These are phyloP conservation scores for Pangasius larnaudii DNA, from an alignment of 2,797 vertebrate species.

Conservation along the genomic window DNA sequence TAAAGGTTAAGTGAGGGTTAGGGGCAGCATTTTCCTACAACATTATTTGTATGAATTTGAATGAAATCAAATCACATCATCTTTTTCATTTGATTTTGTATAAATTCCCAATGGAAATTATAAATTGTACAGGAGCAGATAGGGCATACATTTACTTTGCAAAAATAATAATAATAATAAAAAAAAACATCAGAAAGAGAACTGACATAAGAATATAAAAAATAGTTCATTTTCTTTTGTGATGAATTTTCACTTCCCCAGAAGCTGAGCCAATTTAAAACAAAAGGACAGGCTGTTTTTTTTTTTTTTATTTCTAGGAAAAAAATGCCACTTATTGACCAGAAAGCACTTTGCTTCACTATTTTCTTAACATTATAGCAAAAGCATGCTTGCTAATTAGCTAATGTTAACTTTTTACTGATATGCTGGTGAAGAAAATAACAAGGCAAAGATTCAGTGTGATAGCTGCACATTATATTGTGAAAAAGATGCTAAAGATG, in stretches of 20 bases:
- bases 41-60: background rate
- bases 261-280: background rate
- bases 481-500: background rate
- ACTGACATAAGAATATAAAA: background rate
- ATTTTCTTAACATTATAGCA: background rate
- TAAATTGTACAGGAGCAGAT: no score
- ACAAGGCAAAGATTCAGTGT: background rate
- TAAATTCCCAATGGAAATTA: background rate
- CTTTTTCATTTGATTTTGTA: background rate
- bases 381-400: background rate
- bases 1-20: background rate
- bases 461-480: background rate
- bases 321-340: background rate
- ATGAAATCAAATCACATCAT: background rate
- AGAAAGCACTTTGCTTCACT: background rate
- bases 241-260: background rate
- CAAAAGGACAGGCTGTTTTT: background rate
- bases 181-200: background rate
- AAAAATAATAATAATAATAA: no score
- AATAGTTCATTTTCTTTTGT: background rate
- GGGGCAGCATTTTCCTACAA: background rate
- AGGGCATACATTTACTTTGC: background rate
- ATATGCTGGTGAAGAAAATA: background rate
- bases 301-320: background rate
- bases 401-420: background rate